Percentiles rank a stretch among this genome's conserved stretches.
These are phyloP conservation scores for Myzus persicae DNA, from an alignment of 1,140 invertebrate species.

Conservation along the genomic window DNA sequence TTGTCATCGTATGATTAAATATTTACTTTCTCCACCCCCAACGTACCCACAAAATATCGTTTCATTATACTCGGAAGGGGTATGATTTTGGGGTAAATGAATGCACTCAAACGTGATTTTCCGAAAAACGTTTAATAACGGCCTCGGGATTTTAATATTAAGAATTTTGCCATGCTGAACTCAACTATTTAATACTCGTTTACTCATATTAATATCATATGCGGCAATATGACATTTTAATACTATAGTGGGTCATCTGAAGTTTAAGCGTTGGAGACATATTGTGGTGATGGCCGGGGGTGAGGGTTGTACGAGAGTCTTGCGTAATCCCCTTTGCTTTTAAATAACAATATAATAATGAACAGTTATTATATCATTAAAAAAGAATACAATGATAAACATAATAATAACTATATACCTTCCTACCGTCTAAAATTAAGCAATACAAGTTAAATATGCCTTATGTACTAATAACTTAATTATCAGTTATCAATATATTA, in stretches of 20 bases:
- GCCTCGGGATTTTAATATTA: not conserved
- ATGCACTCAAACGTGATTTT: not conserved
- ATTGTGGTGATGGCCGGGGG: not conserved
- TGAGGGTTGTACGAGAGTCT: not conserved
- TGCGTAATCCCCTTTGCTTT: not conserved
- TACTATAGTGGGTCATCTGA: not conserved
- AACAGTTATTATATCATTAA: conserved; percentile 11
- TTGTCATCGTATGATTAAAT: not conserved
- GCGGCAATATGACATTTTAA: not conserved
- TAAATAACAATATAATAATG: conserved; percentile 21
- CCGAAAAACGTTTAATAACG: not conserved
- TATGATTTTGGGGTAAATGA: not conserved
- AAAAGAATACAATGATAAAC: not conserved
- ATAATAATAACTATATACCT: conserved; percentile 8
- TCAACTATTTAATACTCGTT: conserved; percentile 17
- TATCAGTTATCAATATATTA: too few species aligned
- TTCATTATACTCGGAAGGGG: not conserved
- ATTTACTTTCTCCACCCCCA: not conserved
- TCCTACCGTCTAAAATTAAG: not conserved
- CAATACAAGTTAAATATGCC: not conserved
- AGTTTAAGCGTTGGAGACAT: not conserved
- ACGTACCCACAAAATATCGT: not conserved
- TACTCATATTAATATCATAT: not conserved
- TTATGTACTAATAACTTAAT: not conserved
- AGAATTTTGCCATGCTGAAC: not conserved